A percentile compares a stretch with the other conserved stretches of the same genome.
Conservation (phyloP, 2,113 vertebrate species). For the human (Homo sapiens) region DNA sequence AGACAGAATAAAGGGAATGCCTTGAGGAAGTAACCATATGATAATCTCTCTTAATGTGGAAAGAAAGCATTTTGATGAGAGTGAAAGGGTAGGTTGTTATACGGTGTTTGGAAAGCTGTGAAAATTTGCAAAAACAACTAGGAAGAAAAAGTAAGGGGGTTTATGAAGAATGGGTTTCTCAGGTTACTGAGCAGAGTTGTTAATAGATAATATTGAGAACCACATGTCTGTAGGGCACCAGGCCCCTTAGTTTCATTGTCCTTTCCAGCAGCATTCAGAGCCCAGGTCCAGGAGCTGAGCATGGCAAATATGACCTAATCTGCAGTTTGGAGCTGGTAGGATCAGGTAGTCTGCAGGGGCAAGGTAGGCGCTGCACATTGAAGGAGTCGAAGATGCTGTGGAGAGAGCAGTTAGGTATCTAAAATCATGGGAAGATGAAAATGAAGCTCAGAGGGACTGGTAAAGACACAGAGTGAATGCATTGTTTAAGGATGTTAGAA, state of each 20-base stretch:
- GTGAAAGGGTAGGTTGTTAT: neutral
- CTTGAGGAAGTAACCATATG: neutral
- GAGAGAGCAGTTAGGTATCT: no score
- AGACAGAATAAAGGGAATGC: neutral
- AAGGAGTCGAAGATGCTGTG: neutral
- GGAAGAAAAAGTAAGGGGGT: neutral
- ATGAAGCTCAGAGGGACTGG: neutral
- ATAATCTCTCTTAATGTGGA: neutral
- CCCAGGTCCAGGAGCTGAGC: neutral
- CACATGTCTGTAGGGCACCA: neutral
- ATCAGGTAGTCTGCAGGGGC: neutral
- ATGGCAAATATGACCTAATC: neutral
- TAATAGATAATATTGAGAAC: accelerated
- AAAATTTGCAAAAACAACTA: neutral
- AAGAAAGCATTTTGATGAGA: neutral
- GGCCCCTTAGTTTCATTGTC: neutral
- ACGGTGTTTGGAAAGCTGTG: neutral
- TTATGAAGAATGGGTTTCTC: neutral
- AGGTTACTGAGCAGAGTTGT: no score
- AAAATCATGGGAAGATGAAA: neutral
- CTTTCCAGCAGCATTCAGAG: neutral
- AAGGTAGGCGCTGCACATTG: no score
- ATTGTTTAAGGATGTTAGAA: neutral
- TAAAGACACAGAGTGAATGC: neutral
- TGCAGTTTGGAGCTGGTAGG: neutral